Evolutionary conservation across 2,797 vertebrate genomes (phyloP).

Genomic region (Smutsia temminckii): DNA sequence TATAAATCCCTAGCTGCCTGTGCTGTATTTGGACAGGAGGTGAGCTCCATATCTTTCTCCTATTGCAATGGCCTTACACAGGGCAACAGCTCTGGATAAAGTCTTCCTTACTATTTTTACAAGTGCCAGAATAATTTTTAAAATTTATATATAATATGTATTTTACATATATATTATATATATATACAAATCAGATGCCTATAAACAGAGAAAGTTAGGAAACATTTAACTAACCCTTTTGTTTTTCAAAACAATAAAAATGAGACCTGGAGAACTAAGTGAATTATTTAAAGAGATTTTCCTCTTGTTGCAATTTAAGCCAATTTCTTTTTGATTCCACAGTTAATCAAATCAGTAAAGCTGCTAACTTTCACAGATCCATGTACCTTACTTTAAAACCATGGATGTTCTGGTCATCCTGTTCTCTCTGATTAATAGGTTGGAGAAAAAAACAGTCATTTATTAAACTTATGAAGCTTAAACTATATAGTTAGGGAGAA

Average conservation of each 20-base stretch:
- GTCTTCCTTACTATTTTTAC: neutral
- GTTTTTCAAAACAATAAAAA: constrained; percentile 12
- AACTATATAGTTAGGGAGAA: constrained; percentile 37
- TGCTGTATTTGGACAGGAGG: neutral
- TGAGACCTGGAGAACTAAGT: neutral
- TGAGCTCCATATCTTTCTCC: neutral
- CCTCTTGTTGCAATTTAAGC: neutral
- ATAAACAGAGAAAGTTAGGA: neutral
- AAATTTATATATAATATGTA: neutral
- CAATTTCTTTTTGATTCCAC: constrained; percentile 5
- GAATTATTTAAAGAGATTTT: constrained; percentile 28
- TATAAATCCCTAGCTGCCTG: neutral
- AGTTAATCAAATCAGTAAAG: constrained; percentile 52
- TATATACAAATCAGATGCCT: neutral
- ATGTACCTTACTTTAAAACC: constrained; percentile 40
- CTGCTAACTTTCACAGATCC: constrained; percentile 51
- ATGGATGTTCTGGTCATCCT: constrained; percentile 35
- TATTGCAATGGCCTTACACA: neutral
- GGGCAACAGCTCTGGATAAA: neutral
- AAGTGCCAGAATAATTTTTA: neutral
- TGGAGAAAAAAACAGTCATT: constrained; percentile 47
- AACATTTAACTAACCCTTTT: neutral
- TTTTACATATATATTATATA: neutral
- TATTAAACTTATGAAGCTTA: constrained; percentile 60
- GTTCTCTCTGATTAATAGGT: constrained; percentile 54